Evolutionary conservation across 2,888 invertebrate genomes (phyloP).

Genomic region (Aethes cnicana): DNA sequence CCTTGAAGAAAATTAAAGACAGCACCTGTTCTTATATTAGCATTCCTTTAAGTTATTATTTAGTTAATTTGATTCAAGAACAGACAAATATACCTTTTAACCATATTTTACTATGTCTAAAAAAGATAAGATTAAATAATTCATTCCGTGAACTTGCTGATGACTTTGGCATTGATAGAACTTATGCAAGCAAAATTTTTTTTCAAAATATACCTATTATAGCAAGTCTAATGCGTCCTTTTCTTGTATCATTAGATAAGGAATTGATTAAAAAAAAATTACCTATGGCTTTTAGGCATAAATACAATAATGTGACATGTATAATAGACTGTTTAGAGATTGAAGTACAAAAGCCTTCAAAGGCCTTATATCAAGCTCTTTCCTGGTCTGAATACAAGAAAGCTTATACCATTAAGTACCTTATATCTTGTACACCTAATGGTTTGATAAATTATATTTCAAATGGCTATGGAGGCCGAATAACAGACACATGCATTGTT

Average conservation of each 20-base stretch:
- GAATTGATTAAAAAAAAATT: conserved; percentile 29
- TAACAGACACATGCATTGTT: conserved; percentile 4
- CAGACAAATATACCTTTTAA: not conserved
- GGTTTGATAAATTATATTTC: conserved; percentile 12
- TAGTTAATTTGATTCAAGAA: conserved; percentile 7
- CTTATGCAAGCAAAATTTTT: conserved; percentile 32
- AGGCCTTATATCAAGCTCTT: conserved; percentile 37
- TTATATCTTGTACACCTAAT: conserved; percentile 17
- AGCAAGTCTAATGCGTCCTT: conserved; percentile 6
- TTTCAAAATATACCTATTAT: conserved; percentile 16
- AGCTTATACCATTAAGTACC: conserved; percentile 21
- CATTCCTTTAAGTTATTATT: not conserved
- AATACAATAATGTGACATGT: conserved; percentile 33
- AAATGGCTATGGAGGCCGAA: conserved; percentile 1
- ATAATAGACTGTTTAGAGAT: conserved; percentile 46
- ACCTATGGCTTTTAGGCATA: conserved; percentile 36
- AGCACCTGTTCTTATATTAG: no score
- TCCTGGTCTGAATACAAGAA: conserved; percentile 44
- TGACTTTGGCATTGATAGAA: conserved; percentile 3
- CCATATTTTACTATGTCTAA: conserved; percentile 14
- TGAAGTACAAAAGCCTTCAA: conserved; percentile 42
- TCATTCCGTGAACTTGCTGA: conserved; percentile 8
- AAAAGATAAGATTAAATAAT: conserved; percentile 20
- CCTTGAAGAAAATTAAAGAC: no score
- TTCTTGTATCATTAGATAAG: conserved; percentile 4